A percentile compares a stretch with the other conserved stretches of the same genome.
Conservation (phyloP, 2,888 invertebrate genomes). For the Acleris holmiana region DNA sequence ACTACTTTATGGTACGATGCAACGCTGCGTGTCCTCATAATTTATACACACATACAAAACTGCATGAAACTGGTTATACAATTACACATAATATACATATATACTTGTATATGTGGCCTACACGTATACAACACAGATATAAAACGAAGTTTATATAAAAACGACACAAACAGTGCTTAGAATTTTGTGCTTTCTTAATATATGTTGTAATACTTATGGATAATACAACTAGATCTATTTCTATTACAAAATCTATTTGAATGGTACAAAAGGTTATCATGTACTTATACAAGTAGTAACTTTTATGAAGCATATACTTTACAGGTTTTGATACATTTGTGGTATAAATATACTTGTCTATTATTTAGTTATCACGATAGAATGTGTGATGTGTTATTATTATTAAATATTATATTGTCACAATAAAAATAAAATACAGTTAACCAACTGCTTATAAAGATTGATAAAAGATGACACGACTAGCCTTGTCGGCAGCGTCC, state of each 20-base stretch:
- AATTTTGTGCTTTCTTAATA: conserved; percentile 70
- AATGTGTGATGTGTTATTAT: neutral
- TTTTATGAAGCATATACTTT: conserved; percentile 35
- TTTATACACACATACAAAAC: conserved; percentile 56
- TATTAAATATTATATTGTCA: neutral
- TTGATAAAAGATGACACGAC: no score
- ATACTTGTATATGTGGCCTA: conserved; percentile 52
- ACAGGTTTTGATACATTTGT: conserved; percentile 40
- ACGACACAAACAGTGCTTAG: conserved; percentile 66
- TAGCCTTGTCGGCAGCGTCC: no score
- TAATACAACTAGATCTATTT: conserved; percentile 53
- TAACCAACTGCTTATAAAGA: no score
- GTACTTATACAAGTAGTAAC: conserved; percentile 36
- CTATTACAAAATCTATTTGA: conserved; percentile 68
- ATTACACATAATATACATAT: conserved; percentile 53
- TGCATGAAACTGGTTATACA: conserved; percentile 67
- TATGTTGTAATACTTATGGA: conserved; percentile 43
- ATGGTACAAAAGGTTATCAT: conserved; percentile 68
- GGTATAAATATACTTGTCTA: conserved; percentile 41
- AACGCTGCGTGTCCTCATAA: conserved; percentile 52
- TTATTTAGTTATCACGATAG: conserved; percentile 10
- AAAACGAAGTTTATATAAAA: conserved; percentile 53
- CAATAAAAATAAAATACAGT: no score
- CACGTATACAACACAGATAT: conserved; percentile 69
- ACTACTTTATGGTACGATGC: conserved; percentile 34